Evolutionary conservation across 2,888 invertebrate genomes (phyloP).

Genomic region (Saturnia japonica): DNA sequence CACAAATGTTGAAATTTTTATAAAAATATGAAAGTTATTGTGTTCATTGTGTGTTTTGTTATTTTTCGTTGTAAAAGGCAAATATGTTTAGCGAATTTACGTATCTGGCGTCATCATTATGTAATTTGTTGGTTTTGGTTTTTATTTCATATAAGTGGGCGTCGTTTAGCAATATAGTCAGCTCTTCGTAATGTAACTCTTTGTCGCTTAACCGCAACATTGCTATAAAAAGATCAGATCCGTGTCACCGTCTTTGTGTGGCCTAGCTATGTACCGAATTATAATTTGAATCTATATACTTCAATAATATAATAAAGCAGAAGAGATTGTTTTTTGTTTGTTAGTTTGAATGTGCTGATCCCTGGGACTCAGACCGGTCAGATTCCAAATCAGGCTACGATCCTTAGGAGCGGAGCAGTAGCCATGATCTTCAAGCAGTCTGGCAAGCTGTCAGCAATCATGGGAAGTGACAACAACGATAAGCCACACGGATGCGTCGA

Average conservation of each 20-base stretch:
- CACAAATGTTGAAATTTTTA: neutral
- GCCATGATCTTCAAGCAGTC: no score
- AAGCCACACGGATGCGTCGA: no score
- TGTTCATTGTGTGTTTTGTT: neutral
- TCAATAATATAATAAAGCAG: no score
- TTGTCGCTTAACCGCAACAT: neutral
- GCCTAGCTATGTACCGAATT: neutral
- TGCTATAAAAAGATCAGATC: conserved; percentile 4
- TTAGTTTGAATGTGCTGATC: no score
- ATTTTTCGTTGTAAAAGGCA: neutral
- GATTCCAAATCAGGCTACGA: no score
- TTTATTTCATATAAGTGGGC: conserved; percentile 35
- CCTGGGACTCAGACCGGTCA: no score
- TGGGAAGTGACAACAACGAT: no score
- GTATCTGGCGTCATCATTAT: neutral
- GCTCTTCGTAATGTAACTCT: conserved; percentile 14
- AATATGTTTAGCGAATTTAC: neutral
- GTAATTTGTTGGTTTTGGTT: conserved; percentile 22
- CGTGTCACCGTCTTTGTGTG: neutral
- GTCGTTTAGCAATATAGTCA: conserved; percentile 22
- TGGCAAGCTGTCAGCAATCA: no score
- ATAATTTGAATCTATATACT: neutral
- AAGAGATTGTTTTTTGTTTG: no score
- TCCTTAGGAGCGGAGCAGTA: no score
- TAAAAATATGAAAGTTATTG: neutral